Base-by-base conservation (phyloP, 2,888 invertebrate species). In the Hofmannophila pseudospretella region DNA sequence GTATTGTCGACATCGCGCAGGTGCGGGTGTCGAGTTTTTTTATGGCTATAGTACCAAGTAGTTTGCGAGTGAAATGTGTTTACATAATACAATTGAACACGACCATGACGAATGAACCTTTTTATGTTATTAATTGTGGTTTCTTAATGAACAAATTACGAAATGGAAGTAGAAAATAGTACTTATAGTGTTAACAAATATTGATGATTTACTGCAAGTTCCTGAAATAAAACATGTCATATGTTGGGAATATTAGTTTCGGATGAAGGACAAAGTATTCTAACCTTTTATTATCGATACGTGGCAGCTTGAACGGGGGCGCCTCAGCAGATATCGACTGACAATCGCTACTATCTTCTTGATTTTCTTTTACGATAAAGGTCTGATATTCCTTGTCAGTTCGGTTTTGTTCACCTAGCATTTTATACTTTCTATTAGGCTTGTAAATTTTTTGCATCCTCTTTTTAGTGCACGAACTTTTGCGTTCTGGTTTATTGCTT, bases 281-380 rank as follows among this genome's bases (percentile, higher is more conserved):
- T 64, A 71, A 84, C 84, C 85, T 81, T 63, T 69, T 81, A 26
- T 54, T 63, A 49, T 85, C 85, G 39, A 86, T 84, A 45, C 80
- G 72, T 32, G 86, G 86, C 36, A 86, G 54, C 55, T 85, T 86
- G 25, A 86, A 47, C n/a, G 78, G 82, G 5, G 85, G 85, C 4
- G 72, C 74, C 44, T 79, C 85, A 7, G 67, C 70, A 9, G 67
- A 58, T 39, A 73, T 57, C 1, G 80, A 80, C 36, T 67, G 71
- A 32, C 26, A 46, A 49, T 85, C 81, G 43, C 77, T 79, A 42
- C 65, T 65, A 22, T 73, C 74, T 32, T 65, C 67, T 33, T 45
- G 49, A 38, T 54, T 52, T 37, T 68, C 62, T 14, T 71, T 65
- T 7, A 78, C 63, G 36, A 81, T 80, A 52, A 77, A 82, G 1